Evolutionary conservation across 1,140 invertebrate genomes (phyloP), one percentile per base, ranked within the genome.

Genomic region (Vanessa tameamea): DNA sequence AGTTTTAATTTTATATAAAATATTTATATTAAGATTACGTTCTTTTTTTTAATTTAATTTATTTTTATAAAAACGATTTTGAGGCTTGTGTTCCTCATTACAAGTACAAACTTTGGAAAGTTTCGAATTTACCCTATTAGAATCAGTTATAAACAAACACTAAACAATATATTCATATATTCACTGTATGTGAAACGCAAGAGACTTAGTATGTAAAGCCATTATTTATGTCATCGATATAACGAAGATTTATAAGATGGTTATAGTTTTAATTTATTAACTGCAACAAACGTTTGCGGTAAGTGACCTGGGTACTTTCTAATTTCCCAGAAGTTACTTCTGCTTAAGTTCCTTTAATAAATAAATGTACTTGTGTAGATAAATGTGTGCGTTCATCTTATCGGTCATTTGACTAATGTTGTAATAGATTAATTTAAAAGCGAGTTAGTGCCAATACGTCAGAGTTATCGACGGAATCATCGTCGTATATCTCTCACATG

Each of bases 301-400:
- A 69, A 75, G 75, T 53, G 75, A 71, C 37, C 64, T 67, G 67
- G 66, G 13, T 65, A 75, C 80, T 82, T 82, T 82, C 80, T 82
- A 82, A 77, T 75, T 78, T 78, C 76, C 73, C 76, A 64, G 51
- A 64, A 77, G 75, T 64, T 76, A 78, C 76, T 82, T 82, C 76
- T 77, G 76, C 64, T 50, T 43, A 71, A 76, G 50, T 59, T 63
- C 31, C 59, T 64, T 50, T 69, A 47, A 74, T 77, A 72, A 75
- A 78, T 72, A 71, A 78, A 82, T 67, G 72, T 76, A 48, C 69
- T 68, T 79, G 70, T 79, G 70, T 67, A 57, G 55, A 64, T 69
- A 78, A 76, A 76, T 75, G 64, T 65, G 64, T 64, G 53, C 55
- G 43, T 67, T 69, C 31, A 47, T 13, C 16, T 68, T 26, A 64